phyloP scores from a whole-genome alignment of 64 coral and sea anemone species.

The Astreopora myriophthalma region DNA sequence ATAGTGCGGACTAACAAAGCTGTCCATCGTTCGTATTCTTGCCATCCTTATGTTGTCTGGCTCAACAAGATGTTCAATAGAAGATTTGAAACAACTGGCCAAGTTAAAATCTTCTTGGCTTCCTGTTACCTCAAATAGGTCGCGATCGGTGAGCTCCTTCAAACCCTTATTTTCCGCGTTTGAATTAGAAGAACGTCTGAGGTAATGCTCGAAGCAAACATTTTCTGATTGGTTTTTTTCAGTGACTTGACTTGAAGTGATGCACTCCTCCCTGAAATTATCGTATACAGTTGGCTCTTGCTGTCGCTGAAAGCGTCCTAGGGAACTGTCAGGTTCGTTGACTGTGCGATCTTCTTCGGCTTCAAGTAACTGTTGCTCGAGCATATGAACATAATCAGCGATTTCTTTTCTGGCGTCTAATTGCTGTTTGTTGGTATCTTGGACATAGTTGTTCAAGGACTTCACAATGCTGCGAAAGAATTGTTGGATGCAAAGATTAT shows the following conservation, averaged over 20 bases:
- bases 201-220: background rate
- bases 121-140: background rate
- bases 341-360: background rate
- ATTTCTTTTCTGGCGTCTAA: constrained; percentile 65
- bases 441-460: constrained; percentile 69
- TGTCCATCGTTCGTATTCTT: background rate
- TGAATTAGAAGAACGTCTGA: background rate
- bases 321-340: background rate
- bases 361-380: constrained; percentile 56
- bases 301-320: background rate
- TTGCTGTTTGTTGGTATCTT: constrained; percentile 80
- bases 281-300: background rate
- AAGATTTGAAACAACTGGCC: background rate
- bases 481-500: background rate
- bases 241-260: background rate
- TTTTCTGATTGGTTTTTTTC: background rate
- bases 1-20: background rate
- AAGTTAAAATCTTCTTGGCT: background rate
- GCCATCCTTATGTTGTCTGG: constrained; percentile 6
- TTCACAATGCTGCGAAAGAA: constrained; percentile 43
- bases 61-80: background rate
- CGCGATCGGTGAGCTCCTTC: background rate
- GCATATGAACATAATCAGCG: constrained; percentile 54
- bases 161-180: background rate
- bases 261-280: background rate